phyloP scores from a whole-genome alignment of 2,797 vertebrate species.

The Anableps anableps region DNA sequence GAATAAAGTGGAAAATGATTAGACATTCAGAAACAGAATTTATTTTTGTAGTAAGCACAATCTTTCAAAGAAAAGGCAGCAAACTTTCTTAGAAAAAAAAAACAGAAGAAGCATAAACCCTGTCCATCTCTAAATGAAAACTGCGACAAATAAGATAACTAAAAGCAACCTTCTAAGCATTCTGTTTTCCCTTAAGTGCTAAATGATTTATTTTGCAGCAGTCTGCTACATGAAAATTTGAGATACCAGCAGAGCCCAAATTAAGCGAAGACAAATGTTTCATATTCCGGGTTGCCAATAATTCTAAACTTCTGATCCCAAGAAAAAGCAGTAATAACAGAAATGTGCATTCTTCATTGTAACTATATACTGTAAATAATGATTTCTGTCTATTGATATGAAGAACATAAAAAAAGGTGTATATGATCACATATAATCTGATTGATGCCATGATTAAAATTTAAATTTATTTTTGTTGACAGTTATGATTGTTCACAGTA shows the following conservation, averaged over 20 bases:
- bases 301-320: not conserved
- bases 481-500: not conserved
- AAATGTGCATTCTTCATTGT: not conserved
- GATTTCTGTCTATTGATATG: not conserved
- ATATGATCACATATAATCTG: not conserved
- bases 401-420: not conserved
- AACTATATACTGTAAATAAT: not conserved
- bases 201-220: slow-evolving; percentile 39
- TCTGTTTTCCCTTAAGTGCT: slow-evolving; percentile 5
- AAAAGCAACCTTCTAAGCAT: slow-evolving; percentile 15
- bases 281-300: not conserved
- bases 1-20: slow-evolving; percentile 1
- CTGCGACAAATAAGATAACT: slow-evolving; percentile 21
- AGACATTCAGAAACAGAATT: not conserved
- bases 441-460: not conserved
- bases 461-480: not conserved
- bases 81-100: slow-evolving; percentile 7
- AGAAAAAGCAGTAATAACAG: not conserved
- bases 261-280: not conserved
- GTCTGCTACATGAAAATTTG: slow-evolving; percentile 10
- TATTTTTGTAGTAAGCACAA: not conserved
- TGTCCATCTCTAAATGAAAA: slow-evolving; percentile 10
- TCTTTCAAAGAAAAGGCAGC: not conserved
- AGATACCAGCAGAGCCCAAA: not conserved
- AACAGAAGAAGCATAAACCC: slow-evolving; percentile 6